Evolutionary conservation across 2,113 vertebrate genomes (phyloP).

Genomic region (Megaleporinus macrocephalus): DNA sequence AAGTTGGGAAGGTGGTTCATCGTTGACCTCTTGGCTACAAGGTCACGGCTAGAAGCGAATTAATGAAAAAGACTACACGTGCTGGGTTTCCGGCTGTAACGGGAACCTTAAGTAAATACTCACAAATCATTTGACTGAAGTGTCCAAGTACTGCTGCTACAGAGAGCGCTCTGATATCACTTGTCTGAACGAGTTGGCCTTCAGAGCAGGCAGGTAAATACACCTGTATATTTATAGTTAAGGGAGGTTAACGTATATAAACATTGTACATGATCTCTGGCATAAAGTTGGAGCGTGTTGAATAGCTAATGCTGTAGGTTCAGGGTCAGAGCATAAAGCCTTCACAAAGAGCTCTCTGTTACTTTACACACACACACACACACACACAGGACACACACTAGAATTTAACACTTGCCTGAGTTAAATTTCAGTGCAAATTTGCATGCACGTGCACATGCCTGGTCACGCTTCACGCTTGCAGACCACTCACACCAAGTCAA

Average conservation of each 20-base stretch:
- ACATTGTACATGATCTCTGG: conserved; percentile 65
- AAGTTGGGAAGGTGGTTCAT: not conserved
- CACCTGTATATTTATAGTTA: conserved; percentile 71
- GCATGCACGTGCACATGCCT: not conserved
- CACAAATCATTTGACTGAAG: conserved; percentile 63
- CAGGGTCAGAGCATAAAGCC: conserved; percentile 5
- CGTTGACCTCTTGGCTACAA: conserved; percentile 59
- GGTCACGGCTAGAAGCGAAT: conserved; percentile 55
- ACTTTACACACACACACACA: not conserved
- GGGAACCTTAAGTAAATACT: conserved; percentile 66
- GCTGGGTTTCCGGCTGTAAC: conserved; percentile 61
- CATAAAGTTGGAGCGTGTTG: conserved; percentile 60
- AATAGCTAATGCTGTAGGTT: conserved; percentile 48
- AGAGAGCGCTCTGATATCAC: conserved; percentile 37
- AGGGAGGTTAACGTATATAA: conserved; percentile 68
- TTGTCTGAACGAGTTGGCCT: conserved; percentile 24
- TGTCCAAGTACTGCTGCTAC: conserved; percentile 47
- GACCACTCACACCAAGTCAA: no score
- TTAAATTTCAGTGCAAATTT: not conserved
- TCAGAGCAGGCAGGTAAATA: conserved; percentile 67
- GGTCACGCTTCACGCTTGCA: not conserved
- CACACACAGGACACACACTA: not conserved
- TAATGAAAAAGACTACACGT: conserved; percentile 68
- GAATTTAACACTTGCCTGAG: not conserved
- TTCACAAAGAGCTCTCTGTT: conserved; percentile 41